Percentiles rank a stretch among this genome's conserved stretches.
phyloP scores from a whole-genome alignment of 2,797 vertebrate genomes.

The Luscinia luscinia region DNA sequence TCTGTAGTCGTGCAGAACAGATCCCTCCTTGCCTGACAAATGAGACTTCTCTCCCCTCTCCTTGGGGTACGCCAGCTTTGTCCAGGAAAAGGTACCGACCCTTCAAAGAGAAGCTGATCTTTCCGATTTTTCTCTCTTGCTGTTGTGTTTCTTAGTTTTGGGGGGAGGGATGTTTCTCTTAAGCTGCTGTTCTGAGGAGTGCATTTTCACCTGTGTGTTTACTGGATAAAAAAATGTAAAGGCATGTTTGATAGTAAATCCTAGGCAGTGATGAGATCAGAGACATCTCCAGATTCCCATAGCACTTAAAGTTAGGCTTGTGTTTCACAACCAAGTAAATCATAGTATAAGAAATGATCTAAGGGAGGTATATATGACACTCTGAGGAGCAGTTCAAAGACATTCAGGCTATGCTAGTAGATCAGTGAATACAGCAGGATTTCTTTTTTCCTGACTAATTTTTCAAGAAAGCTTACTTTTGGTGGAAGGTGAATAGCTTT shows the following conservation, averaged over 20 bases:
- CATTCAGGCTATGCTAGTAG: neutral
- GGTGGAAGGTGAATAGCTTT: neutral
- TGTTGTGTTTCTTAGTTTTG: conserved; percentile 15
- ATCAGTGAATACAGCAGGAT: neutral
- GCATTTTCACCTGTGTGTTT: neutral
- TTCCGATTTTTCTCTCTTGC: conserved; percentile 21
- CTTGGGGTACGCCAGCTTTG: conserved; percentile 97
- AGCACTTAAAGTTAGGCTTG: neutral
- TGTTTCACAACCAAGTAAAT: neutral
- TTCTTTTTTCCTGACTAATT: neutral
- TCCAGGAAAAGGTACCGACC: conserved; percentile 96
- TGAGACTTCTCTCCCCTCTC: conserved; percentile 98
- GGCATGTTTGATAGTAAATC: neutral
- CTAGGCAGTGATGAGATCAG: neutral
- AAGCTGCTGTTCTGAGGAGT: neutral
- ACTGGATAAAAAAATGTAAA: neutral
- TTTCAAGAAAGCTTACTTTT: neutral
- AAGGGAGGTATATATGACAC: neutral
- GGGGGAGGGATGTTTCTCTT: neutral
- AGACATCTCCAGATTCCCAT: neutral
- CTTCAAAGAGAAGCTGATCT: conserved; percentile 61
- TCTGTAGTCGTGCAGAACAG: conserved; percentile 96
- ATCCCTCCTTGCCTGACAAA: conserved; percentile 98
- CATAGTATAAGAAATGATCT: neutral
- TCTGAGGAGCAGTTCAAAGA: neutral